Base-by-base conservation (phyloP, 1,140 invertebrate species). In the Lasioglossum baleicum region DNA sequence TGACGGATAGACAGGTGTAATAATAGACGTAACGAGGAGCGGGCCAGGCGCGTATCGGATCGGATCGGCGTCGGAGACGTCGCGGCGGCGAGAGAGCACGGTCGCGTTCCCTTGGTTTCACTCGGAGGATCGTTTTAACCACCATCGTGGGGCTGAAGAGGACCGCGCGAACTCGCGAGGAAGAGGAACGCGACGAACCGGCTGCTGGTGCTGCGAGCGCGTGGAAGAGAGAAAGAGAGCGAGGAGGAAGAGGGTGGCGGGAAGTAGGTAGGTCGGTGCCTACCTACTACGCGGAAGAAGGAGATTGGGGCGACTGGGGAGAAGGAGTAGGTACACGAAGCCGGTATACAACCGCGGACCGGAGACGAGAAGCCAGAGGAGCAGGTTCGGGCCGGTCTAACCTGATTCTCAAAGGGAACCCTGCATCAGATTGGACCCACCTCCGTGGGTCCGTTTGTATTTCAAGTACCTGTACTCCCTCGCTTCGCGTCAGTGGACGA, bases 351-450 rank as follows among this genome's bases (percentile, higher is more conserved):
- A 86, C 85, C 81, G 81, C 89, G 90, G 87, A 89, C 80, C 78
- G 77, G 85, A 87, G 87, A 86, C 88, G 86, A 91, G 90, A 88
- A 89, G 89, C 88, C 90, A 87, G 90, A 90, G 88, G 86, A 93
- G 92, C 92, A 92, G 92, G 92, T 93, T 93, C 91, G n/a, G 90
- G 92, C 92, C 92, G 92, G 92, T 93, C 92, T 93, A 93, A 93
- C 92, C 92, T 93, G 92, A 93, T 93, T 93, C 91, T 90, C 85
- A 90, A 92, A 92, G 90, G 89, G 88, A 91, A 91, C 90, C 89
- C 90, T 83, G 83, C 86, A 90, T 91, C 90, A 90, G 89, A 91
- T 91, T 91, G 90, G 91, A 91, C 91, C 90, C 91, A 92, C 90
- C 90, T 84, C 87, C 84, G 87, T 87, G 81, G 88, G 88, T 91